Evolutionary conservation across 2,113 vertebrate species (phyloP), one percentile per base, ranked within the genome.

Genomic region (Larimichthys polyactis): DNA sequence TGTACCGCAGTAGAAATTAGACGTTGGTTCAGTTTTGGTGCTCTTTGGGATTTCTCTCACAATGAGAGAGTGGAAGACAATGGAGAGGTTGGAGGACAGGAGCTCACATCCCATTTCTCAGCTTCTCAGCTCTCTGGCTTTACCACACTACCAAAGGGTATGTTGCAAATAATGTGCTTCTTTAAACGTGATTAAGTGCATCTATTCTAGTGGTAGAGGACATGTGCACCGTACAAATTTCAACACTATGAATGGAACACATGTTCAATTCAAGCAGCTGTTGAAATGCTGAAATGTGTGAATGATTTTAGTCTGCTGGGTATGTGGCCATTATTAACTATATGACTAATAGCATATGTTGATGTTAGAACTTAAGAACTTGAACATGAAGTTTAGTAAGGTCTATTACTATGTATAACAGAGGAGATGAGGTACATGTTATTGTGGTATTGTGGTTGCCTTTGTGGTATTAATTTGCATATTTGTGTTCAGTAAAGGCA

Each of bases 141-240:
- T 93, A 76, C 95, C 95, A 68, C 95, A 95, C 86, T 94, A 95
- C 75, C 94, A 95, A 82, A 91, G 94, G 95, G 95, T 96, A 95
- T 54, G 95, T 90, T 78, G 27, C 40, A 81, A 73, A 75, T 52
- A 22, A 20, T 22, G 32, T 66, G 4, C 24, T 83, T 24, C 2
- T 3, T 48, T 71, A 24, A 60, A 69, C 7, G 43, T 16, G 12
- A 48, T 64, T 49, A 10, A 57, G 20, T 17, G 0, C 58, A 14
- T 67, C 4, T 59, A 17, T 60, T 58, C 36, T 32, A 57, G 36
- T 22, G 32, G 9, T 46, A 24, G 62, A 52, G 44, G 44, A 32
- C 11, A 40, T 8, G 43, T 14, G 6, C 4, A 52, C 68, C 2
- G 36, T 68, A 22, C 3, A n/a, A 4, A 36, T 81, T 40, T 49